A percentile compares a stretch with the other conserved stretches of the same genome.
Evolutionary conservation across 2,113 vertebrate genomes (phyloP).

Genomic region (Triplophysa tibetana): DNA sequence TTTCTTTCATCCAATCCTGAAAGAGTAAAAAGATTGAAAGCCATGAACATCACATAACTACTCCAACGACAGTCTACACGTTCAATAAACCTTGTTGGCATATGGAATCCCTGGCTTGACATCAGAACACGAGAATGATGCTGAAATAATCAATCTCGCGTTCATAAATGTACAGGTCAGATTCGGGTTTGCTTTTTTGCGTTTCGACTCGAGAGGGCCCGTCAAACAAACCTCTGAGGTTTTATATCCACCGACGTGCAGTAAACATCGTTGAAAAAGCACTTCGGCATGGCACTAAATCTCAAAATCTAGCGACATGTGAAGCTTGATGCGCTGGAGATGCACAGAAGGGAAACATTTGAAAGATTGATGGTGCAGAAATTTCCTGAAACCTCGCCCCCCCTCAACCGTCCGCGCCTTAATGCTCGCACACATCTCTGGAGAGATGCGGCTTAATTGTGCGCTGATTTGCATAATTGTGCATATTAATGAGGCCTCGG

Average conservation of each 20-base stretch:
- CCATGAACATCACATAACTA: too few relatives aligned
- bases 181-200: too few relatives aligned
- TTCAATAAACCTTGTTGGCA: too few relatives aligned
- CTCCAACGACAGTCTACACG: too few relatives aligned
- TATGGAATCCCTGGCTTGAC: too few relatives aligned
- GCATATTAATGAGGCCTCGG: slow-evolving; percentile 86
- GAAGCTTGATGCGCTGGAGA: background rate
- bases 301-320: background rate
- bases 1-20: slow-evolving; percentile 88
- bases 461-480: slow-evolving; percentile 90
- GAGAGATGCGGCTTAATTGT: slow-evolving; percentile 85
- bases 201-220: background rate
- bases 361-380: slow-evolving; percentile 71
- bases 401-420: slow-evolving; percentile 52
- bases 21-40: background rate
- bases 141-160: too few relatives aligned
- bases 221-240: background rate
- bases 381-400: slow-evolving; percentile 57
- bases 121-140: too few relatives aligned
- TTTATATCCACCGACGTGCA: background rate
- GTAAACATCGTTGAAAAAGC: background rate
- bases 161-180: too few relatives aligned
- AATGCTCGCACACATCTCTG: slow-evolving; percentile 67
- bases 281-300: background rate
- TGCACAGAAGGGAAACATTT: slow-evolving; percentile 61